phyloP scores from a whole-genome alignment of 2,888 invertebrate species.

The Galerucella calmariensis region DNA sequence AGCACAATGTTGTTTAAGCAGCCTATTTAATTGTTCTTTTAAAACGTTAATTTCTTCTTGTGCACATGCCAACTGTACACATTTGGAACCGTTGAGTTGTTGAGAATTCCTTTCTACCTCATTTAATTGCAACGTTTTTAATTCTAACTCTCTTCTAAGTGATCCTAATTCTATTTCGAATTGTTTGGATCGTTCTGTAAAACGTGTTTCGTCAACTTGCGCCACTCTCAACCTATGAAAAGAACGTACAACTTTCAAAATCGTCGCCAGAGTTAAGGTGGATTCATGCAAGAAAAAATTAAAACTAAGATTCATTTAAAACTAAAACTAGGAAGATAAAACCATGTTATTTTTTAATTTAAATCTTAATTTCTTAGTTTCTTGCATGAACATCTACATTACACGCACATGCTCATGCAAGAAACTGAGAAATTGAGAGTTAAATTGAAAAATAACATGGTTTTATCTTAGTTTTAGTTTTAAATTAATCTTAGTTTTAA shows the following conservation, averaged over 20 bases:
- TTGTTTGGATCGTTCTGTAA: conserved; percentile 45
- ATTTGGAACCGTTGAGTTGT: conserved; percentile 48
- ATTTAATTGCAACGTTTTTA: conserved; percentile 48
- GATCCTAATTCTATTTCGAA: conserved; percentile 50
- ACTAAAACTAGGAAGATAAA: no score
- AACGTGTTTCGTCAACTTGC: conserved; percentile 41
- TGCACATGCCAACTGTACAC: conserved; percentile 49
- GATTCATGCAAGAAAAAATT: no score
- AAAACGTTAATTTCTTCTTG: conserved; percentile 57
- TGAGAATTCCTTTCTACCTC: conserved; percentile 48
- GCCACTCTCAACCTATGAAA: conserved; percentile 28
- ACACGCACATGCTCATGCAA: no score
- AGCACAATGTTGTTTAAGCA: conserved; percentile 53
- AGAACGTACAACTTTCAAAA: background rate
- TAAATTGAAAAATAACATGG: no score
- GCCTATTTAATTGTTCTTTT: conserved; percentile 55
- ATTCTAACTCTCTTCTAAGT: conserved; percentile 49
- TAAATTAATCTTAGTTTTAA: no score
- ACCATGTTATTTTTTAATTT: no score
- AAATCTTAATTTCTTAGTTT: no score
- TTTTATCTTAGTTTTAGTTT: no score
- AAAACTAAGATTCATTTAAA: no score
- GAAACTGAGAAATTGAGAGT: no score
- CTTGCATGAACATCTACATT: no score
- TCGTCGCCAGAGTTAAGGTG: no score